These are phyloP conservation scores for Bos indicus DNA, from an alignment of 2,113 vertebrate species.

Conservation along the genomic window DNA sequence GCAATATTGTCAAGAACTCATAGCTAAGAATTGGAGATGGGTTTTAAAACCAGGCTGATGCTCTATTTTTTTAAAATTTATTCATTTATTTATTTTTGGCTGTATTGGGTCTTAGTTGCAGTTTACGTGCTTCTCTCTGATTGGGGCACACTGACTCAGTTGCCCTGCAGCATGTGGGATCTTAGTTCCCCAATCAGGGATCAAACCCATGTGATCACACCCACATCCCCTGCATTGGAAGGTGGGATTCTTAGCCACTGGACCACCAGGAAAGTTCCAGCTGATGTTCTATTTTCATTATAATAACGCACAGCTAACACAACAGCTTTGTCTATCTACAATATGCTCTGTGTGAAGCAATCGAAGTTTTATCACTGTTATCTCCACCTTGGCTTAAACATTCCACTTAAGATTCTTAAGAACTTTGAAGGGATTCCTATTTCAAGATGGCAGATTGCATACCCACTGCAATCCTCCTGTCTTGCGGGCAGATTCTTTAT, in stretches of 20 bases:
- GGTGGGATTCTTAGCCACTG: neutral
- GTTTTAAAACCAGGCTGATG: neutral
- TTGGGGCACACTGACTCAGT: neutral
- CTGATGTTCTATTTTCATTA: neutral
- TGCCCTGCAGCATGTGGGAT: neutral
- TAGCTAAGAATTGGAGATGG: neutral
- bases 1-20: neutral
- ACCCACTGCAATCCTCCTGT: neutral
- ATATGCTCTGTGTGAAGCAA: neutral
- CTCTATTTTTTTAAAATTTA: neutral
- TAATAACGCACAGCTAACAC: neutral
- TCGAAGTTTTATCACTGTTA: neutral
- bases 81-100: neutral
- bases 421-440: neutral
- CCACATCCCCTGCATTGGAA: neutral
- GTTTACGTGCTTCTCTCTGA: neutral
- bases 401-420: neutral
- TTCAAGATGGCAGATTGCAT: neutral
- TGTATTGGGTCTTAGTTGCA: neutral
- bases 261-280: neutral
- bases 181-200: neutral
- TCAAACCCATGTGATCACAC: neutral
- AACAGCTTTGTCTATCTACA: neutral
- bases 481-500: neutral
- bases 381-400: accelerated